Evolutionary conservation across 1,140 invertebrate genomes (phyloP).

Genomic region (Drosophila kohkoa): DNA sequence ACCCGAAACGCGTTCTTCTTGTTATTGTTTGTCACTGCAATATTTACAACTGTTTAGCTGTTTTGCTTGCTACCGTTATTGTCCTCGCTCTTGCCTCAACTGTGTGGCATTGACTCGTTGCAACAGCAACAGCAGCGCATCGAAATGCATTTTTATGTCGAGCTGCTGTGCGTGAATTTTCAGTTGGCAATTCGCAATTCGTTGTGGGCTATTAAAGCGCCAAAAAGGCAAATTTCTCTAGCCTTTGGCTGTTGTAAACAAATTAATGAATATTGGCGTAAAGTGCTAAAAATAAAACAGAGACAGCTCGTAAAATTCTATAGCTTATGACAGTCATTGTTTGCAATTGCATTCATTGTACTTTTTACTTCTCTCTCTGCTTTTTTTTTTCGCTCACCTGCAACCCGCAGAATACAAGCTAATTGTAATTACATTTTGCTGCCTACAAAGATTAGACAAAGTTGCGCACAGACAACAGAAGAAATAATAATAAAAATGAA

Average conservation of each 20-base stretch:
- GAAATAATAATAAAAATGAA: too few relatives aligned
- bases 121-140: slow-evolving; percentile 64
- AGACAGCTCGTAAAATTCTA: slow-evolving; percentile 26
- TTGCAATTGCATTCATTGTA: background rate
- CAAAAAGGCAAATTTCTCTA: slow-evolving; percentile 29
- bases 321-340: slow-evolving; percentile 22
- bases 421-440: slow-evolving; percentile 18
- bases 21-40: slow-evolving; percentile 43
- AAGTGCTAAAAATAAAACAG: slow-evolving; percentile 55
- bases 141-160: slow-evolving; percentile 72
- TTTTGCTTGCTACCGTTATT: slow-evolving; percentile 62
- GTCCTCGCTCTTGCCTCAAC: background rate
- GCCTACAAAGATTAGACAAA: slow-evolving; percentile 12
- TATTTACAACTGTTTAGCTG: slow-evolving; percentile 72
- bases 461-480: slow-evolving; percentile 17
- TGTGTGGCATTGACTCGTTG: slow-evolving; percentile 12
- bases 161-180: slow-evolving; percentile 69
- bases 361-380: background rate
- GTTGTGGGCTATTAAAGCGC: slow-evolving; percentile 76
- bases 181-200: slow-evolving; percentile 62
- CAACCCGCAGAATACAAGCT: background rate
- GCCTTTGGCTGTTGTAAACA: slow-evolving; percentile 42
- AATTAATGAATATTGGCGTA: slow-evolving; percentile 54
- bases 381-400: background rate
- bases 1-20: background rate